Evolutionary conservation across 1,140 invertebrate species (phyloP), one percentile per base, ranked within the genome.

Genomic region (Drosophila rhopaloa): DNA sequence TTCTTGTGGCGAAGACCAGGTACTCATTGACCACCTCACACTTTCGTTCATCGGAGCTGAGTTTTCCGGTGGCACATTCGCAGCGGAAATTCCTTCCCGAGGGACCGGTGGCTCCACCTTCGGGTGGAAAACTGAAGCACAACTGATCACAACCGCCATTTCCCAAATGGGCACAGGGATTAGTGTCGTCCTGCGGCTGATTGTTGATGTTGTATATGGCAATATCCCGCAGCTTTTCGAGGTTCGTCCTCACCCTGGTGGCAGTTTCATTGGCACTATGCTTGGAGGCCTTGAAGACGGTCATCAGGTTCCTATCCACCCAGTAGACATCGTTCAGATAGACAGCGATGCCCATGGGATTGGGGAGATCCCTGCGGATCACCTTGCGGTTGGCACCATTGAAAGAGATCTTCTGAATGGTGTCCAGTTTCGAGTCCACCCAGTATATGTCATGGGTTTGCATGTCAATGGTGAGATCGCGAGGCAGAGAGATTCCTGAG

Each of bases 361-460:
- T 98, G 0, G 98, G 98, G 13, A 99, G 93, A 90, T 98, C 97
- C 0, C 96, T 94, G 19, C 97, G 94, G 19, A 99, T 96, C 0
- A 98, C 94, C 85, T 96, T 95, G 81, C 97, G 94, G 79, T 96
- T 96, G 8, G 95, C 95, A 6, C 97, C 97, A 38, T 94, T 96
- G 86, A 95, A 97, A 0, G 96, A 96, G 19, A 97, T 95, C 91
- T 96, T 97, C 88, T 99, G 97, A 73, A 99, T 98, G 67, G 95
- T 96, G 91, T 99, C 98, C 16, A 98, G 93, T 86, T 96, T 96
- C 0, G 98, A 97, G 92, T 99, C 99, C 0, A 98, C 97, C 98
- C 98, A 99, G 91, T 98, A 99, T 0, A 99, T 96, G 90, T 99
- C 97, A 84, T 99, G 97, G 0, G 97, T 99, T 19, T 95, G 92